A percentile compares a stretch with the other conserved stretches of the same genome.
These are phyloP conservation scores for Halcyon malimbica DNA, from an alignment of 2,113 vertebrate species.

Conservation along the genomic window DNA sequence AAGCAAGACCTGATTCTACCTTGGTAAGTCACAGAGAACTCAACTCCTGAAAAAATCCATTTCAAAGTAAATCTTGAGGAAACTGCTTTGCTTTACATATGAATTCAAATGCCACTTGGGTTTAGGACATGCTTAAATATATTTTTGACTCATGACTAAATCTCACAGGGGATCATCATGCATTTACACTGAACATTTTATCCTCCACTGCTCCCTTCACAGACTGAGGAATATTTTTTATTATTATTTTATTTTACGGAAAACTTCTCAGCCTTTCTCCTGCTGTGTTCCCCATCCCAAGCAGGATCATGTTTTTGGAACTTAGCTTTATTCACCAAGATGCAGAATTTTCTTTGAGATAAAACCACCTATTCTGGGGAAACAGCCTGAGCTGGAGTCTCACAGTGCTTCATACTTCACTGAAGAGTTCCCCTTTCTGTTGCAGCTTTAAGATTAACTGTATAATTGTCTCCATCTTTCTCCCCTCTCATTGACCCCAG, in stretches of 20 bases:
- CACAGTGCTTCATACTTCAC: neutral
- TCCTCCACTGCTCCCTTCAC: neutral
- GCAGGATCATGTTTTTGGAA: neutral
- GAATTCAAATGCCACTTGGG: neutral
- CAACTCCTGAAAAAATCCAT: neutral
- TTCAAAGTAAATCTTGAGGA: neutral
- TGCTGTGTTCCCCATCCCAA: neutral
- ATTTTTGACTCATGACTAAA: accelerated
- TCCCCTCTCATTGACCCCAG: neutral
- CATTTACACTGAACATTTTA: neutral
- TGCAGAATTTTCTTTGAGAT: neutral
- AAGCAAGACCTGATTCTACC: neutral
- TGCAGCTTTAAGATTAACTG: neutral
- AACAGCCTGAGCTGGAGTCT: neutral
- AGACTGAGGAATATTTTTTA: neutral
- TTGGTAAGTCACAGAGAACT: neutral
- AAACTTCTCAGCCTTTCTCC: neutral
- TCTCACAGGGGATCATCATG: accelerated
- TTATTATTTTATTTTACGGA: neutral
- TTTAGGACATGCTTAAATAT: neutral
- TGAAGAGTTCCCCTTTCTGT: neutral
- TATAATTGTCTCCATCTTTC: neutral
- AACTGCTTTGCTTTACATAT: neutral
- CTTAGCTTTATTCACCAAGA: neutral
- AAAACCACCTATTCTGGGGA: neutral